Evolutionary conservation across 2,113 vertebrate species (phyloP), one percentile per base, ranked within the genome.

Genomic region (Capra hircus): DNA sequence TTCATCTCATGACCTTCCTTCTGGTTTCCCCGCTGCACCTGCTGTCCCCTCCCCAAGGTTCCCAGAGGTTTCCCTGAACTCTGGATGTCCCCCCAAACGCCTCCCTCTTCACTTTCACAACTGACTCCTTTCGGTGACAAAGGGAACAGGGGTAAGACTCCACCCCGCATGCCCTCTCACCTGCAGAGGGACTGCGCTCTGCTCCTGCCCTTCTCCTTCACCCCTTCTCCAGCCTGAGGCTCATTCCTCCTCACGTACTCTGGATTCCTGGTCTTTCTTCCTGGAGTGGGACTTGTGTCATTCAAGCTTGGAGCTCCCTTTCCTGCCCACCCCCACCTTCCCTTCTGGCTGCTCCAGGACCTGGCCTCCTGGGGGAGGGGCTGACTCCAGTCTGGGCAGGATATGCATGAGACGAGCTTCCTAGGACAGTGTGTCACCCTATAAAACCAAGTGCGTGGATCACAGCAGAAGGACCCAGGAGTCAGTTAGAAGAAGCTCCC

Each of bases 231-330:
- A 11, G 19, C 82, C 52, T 0, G 4, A 45, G 62, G 6, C 30
- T 93, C 62, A 5, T n/a, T 48, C 36, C 48, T 78, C 36, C 30
- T 12, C 6, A 1, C 5, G 0, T 1, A 19, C 9, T 55, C n/a
- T 36, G 57, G 48, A 48, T 67, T 48, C 71, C 67, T n/a, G 6
- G 25, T 78, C 94, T n/a, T 77, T 40, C 50, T 27, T 19, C 55
- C 45, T 17, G 9, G 17, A 14, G 40, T 17, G 57, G 48, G 82
- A 36, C 57, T 10, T 21, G 17, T 40, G 82, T 87, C 57, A 17
- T 45, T 53, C 6, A n/a, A 55, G 57, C 8, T 2, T 3, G 12
- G 3, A 15, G 45, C 25, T 36, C 11, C 21, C n/a, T 45, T 6
- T n/a, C 55, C 45, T 6, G 6, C 12, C 21, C 2, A 45, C 64